Evolutionary conservation across 92 coral and sea anemone genomes (phyloP).

Genomic region (Palythoa heliodiscus): DNA sequence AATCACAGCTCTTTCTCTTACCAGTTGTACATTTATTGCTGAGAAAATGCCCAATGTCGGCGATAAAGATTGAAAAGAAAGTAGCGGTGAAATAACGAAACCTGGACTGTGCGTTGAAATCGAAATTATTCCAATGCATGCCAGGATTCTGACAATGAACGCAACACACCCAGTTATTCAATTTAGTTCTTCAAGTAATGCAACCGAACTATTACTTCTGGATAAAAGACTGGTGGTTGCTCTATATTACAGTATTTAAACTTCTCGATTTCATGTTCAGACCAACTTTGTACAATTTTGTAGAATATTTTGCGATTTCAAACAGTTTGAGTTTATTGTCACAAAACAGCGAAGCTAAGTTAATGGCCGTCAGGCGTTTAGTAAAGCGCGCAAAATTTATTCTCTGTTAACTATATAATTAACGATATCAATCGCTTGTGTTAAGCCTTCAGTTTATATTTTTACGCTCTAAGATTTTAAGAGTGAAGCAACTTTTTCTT

Average conservation of each 20-base stretch:
- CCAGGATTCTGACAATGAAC: background rate
- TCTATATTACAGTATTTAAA: background rate
- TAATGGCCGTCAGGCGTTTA: too few species aligned
- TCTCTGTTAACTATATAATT: background rate
- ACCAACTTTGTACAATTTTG: background rate
- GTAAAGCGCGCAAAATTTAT: background rate
- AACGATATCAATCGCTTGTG: background rate
- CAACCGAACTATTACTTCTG: constrained; percentile 13
- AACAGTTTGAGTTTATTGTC: background rate
- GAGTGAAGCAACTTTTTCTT: background rate
- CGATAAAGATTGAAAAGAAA: background rate
- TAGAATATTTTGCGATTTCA: background rate
- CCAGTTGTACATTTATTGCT: constrained; percentile 29
- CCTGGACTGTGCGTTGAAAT: too few species aligned
- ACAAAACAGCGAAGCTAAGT: background rate
- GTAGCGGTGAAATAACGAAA: background rate
- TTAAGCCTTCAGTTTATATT: background rate
- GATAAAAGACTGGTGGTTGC: constrained; percentile 39
- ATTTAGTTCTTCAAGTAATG: background rate
- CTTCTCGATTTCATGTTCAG: background rate
- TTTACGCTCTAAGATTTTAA: background rate
- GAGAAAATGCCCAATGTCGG: constrained; percentile 39
- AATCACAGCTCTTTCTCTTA: constrained; percentile 34
- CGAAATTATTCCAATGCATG: background rate
- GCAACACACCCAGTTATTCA: background rate